phyloP scores from a whole-genome alignment of 2,113 vertebrate genomes.

The Corythornis vintsioides region DNA sequence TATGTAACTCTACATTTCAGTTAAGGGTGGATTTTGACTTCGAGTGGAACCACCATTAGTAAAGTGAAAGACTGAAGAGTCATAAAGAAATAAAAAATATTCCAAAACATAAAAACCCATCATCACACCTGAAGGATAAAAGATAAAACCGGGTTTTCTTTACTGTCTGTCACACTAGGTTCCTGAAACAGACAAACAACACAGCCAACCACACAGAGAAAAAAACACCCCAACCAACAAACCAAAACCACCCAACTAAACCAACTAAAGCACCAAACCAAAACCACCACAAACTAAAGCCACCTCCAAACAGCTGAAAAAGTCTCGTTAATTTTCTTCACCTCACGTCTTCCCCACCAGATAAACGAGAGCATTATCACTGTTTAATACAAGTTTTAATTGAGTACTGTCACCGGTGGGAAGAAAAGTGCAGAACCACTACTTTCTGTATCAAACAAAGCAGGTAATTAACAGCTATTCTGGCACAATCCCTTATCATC shows the following conservation, averaged over 20 bases:
- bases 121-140: neutral
- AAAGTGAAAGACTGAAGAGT: neutral
- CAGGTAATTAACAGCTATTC: constrained; percentile 79
- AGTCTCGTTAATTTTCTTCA: constrained; percentile 52
- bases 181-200: neutral
- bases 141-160: neutral
- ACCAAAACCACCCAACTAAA: neutral
- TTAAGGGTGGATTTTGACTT: neutral
- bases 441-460: constrained; percentile 79
- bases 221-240: neutral
- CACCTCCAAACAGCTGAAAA: constrained; percentile 13
- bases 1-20: neutral
- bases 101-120: neutral
- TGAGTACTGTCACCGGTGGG: constrained; percentile 68
- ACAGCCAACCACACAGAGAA: neutral
- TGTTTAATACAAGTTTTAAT: constrained; percentile 74
- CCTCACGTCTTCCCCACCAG: constrained; percentile 34
- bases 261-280: neutral
- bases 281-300: neutral
- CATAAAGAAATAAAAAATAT: neutral
- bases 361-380: constrained; percentile 63
- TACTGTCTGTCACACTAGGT: neutral
- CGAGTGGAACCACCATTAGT: neutral
- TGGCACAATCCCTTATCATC: constrained; percentile 77
- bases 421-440: constrained; percentile 64